Conservation (phyloP, 1,140 invertebrate genomes). For the Drosophila ogumai region DNA sequence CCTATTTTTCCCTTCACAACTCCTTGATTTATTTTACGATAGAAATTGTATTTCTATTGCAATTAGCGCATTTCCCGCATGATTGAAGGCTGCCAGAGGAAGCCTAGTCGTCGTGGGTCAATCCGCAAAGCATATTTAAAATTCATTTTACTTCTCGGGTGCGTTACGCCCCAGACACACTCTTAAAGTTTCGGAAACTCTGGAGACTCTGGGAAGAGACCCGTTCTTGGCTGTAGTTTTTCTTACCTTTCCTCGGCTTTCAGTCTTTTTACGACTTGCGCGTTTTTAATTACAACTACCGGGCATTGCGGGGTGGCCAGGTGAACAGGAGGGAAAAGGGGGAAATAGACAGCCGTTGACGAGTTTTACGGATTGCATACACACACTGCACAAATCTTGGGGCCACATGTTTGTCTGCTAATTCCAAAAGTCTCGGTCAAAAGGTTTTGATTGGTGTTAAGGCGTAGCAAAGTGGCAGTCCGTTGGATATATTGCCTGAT, state of each 20-base stretch:
- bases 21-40: constrained; percentile 58
- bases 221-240: constrained; percentile 60
- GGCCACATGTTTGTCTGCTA: constrained; percentile 56
- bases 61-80: constrained; percentile 76
- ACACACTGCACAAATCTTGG: constrained; percentile 39
- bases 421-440: constrained; percentile 56
- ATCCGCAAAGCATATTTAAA: constrained; percentile 61
- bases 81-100: constrained; percentile 69
- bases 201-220: constrained; percentile 20
- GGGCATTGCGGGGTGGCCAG: constrained; percentile 30
- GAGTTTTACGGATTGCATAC: constrained; percentile 56
- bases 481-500: constrained; percentile 36
- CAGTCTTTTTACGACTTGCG: constrained; percentile 75
- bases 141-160: constrained; percentile 68
- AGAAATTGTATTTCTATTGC: constrained; percentile 80
- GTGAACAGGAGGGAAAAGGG: neutral
- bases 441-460: constrained; percentile 55
- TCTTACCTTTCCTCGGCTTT: constrained; percentile 53
- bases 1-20: neutral
- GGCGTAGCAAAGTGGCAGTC: constrained; percentile 41
- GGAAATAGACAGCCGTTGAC: constrained; percentile 49
- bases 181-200: constrained; percentile 9
- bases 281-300: constrained; percentile 80
- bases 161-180: constrained; percentile 71
- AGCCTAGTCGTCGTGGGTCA: constrained; percentile 35